These are phyloP conservation scores for Alaudala cheleensis DNA, from an alignment of 2,113 vertebrate genomes.

Conservation along the genomic window DNA sequence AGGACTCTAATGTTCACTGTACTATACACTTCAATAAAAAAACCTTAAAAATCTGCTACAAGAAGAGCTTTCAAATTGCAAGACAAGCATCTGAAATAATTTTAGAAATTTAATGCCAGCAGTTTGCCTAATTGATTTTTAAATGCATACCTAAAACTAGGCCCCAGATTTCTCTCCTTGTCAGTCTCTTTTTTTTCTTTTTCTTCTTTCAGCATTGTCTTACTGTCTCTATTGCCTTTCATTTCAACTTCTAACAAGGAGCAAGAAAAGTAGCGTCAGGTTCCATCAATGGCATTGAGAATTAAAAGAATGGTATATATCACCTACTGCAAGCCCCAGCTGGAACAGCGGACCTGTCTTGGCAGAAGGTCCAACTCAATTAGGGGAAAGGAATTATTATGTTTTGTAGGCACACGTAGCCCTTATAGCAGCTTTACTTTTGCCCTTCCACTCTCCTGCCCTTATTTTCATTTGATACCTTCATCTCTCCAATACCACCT, in stretches of 20 bases:
- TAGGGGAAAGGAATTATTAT: not conserved
- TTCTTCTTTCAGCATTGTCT: not conserved
- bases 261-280: not conserved
- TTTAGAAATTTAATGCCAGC: constrained; percentile 14
- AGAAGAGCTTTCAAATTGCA: not conserved
- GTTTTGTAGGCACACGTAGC: not conserved
- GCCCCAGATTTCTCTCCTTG: not conserved
- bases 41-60: not conserved
- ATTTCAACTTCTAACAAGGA: not conserved
- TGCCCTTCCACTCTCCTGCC: rapidly evolving
- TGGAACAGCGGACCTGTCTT: not conserved
- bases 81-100: constrained; percentile 21
- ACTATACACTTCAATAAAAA: not conserved
- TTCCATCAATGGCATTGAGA: not conserved
- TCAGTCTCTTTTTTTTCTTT: not conserved
- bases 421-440: not conserved
- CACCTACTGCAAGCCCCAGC: not conserved
- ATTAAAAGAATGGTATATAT: not conserved
- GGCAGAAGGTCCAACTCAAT: not conserved
- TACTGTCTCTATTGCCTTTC: not conserved
- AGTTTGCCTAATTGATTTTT: constrained; percentile 35
- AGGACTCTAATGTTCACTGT: not conserved
- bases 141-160: constrained; percentile 30
- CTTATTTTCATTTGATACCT: not conserved
- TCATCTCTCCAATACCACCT: not conserved